These are phyloP conservation scores for Erithacus rubecula DNA, from an alignment of 2,797 vertebrate species.

Conservation along the genomic window DNA sequence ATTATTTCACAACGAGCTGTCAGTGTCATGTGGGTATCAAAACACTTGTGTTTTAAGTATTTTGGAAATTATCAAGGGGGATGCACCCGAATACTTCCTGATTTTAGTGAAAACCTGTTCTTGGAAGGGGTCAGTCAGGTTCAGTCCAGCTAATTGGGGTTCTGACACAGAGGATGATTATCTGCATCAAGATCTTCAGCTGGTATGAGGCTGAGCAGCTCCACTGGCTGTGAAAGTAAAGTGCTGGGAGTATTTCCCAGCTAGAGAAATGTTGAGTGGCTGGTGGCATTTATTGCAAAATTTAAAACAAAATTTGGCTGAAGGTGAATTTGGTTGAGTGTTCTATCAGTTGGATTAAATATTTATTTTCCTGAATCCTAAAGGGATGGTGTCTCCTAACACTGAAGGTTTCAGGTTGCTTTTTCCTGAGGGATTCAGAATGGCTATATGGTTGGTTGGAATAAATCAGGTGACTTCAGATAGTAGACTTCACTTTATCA, in stretches of 20 bases:
- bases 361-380: not conserved
- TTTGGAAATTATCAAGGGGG: not conserved
- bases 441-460: not conserved
- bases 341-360: not conserved
- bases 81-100: not conserved
- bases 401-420: not conserved
- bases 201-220: not conserved
- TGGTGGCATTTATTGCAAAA: not conserved
- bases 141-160: not conserved
- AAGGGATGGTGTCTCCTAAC: not conserved
- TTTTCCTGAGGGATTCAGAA: not conserved
- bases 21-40: not conserved
- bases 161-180: not conserved
- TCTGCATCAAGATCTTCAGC: not conserved
- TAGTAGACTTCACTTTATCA: not conserved
- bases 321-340: not conserved
- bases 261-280: not conserved
- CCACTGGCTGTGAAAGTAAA: not conserved
- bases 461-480: not conserved
- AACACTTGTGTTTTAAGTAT: not conserved
- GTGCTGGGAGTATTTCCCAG: not conserved
- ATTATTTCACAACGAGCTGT: not conserved
- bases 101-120: not conserved
- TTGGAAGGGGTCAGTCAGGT: not conserved
- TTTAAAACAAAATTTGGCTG: not conserved